Percentiles rank a stretch among this genome's conserved stretches.
These are phyloP conservation scores for Plectrocnemia conspersa DNA, from an alignment of 1,140 invertebrate species.

Conservation along the genomic window DNA sequence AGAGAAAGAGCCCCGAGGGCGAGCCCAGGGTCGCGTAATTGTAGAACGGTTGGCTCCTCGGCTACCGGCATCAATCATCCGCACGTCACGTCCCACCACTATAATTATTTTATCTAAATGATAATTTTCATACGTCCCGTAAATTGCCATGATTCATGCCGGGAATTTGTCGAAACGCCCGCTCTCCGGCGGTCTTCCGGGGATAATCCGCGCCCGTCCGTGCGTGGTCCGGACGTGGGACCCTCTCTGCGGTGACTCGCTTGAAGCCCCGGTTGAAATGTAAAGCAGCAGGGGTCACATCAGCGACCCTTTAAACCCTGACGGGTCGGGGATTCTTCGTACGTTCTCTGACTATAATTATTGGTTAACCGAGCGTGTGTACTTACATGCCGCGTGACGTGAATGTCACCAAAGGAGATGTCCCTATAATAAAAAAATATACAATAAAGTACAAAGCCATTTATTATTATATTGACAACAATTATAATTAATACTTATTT, in stretches of 20 bases:
- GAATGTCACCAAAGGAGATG: conserved; percentile 13
- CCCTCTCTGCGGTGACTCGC: neutral
- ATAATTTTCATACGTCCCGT: conserved; percentile 24
- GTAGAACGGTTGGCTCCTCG: conserved; percentile 18
- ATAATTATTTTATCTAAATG: conserved; percentile 36
- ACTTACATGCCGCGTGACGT: conserved; percentile 13
- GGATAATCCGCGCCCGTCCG: neutral
- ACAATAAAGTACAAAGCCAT: too few species aligned
- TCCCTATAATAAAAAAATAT: too few species aligned
- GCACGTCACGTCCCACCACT: conserved; percentile 23
- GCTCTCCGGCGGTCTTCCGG: too few species aligned
- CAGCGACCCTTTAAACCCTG: too few species aligned
- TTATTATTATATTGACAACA: too few species aligned
- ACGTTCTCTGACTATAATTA: conserved; percentile 20
- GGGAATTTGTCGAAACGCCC: neutral
- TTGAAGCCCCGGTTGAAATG: neutral
- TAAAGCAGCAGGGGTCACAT: conserved; percentile 1
- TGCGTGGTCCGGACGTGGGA: conserved; percentile 2
- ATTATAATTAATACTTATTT: too few species aligned
- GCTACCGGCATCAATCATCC: conserved; percentile 35
- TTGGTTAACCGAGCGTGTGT: conserved; percentile 29
- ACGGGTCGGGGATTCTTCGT: neutral
- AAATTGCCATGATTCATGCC: conserved; percentile 33
- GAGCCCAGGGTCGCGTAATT: conserved; percentile 9
- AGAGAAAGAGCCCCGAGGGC: neutral